Evolutionary conservation across 2,888 invertebrate genomes (phyloP).

Genomic region (Sisyra terminalis): DNA sequence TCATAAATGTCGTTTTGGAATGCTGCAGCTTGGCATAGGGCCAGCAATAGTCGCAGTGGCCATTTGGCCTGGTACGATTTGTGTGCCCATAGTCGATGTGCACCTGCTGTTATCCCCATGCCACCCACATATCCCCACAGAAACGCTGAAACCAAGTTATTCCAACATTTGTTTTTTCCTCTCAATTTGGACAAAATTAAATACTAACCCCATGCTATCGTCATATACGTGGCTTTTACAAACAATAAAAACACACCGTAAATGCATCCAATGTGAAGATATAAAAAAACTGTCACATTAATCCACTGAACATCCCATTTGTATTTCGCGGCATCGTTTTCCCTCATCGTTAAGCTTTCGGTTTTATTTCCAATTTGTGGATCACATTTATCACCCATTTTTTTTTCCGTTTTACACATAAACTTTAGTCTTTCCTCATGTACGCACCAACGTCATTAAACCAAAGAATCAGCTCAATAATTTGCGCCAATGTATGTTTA

Average conservation of each 20-base stretch:
- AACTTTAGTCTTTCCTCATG: too few species aligned
- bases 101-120: constrained; percentile 85
- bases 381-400: too few species aligned
- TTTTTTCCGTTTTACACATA: too few species aligned
- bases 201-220: constrained; percentile 38
- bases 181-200: neutral
- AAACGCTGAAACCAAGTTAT: constrained; percentile 12
- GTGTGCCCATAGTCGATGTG: constrained; percentile 90
- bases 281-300: constrained; percentile 55
- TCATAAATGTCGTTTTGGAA: constrained; percentile 80
- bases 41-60: constrained; percentile 65
- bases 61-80: constrained; percentile 79
- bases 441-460: too few species aligned
- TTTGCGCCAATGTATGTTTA: too few species aligned
- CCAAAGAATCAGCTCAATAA: too few species aligned
- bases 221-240: constrained; percentile 28
- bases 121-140: constrained; percentile 38
- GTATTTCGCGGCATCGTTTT: constrained; percentile 14
- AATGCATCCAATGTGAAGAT: constrained; percentile 46
- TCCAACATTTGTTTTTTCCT: too few species aligned
- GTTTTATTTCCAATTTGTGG: too few species aligned
- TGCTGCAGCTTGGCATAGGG: constrained; percentile 70
- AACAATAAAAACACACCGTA: constrained; percentile 44
- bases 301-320: constrained; percentile 61
- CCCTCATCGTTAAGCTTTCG: too few species aligned